Percentiles rank a stretch among this genome's conserved stretches.
phyloP scores from a whole-genome alignment of 2,797 vertebrate genomes.

The Smutsia gigantea region DNA sequence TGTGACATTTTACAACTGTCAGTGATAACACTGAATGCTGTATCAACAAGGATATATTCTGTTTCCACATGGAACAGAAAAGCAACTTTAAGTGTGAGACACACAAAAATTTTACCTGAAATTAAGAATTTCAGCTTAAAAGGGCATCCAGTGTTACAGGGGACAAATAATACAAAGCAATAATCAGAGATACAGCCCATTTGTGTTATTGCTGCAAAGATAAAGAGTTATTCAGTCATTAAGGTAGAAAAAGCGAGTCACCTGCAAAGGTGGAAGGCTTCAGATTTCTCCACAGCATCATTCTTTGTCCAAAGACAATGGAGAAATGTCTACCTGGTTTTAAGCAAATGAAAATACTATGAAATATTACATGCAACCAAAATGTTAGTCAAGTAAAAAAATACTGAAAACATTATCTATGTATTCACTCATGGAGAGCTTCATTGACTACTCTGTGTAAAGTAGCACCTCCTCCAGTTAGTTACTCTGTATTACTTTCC shows the following conservation, averaged over 20 bases:
- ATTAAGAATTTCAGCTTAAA: background rate
- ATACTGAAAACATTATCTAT: background rate
- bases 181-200: background rate
- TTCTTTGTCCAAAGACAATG: background rate
- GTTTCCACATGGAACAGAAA: background rate
- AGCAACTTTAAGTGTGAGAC: background rate
- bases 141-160: background rate
- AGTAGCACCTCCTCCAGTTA: background rate
- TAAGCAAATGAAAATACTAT: background rate
- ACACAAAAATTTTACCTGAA: background rate
- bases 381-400: background rate
- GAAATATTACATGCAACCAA: background rate
- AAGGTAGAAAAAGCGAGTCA: background rate
- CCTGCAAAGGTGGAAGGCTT: background rate
- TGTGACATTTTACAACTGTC: constrained; percentile 75
- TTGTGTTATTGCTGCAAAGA: background rate
- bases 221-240: background rate
- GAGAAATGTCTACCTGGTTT: background rate
- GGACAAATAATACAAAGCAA: background rate
- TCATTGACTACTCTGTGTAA: background rate
- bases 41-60: background rate
- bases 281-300: background rate
- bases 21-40: background rate
- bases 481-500: background rate
- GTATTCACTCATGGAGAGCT: background rate